A percentile compares a stretch with the other conserved stretches of the same genome.
Evolutionary conservation across 2,888 invertebrate genomes (phyloP).

Genomic region (Parnassius orleans): DNA sequence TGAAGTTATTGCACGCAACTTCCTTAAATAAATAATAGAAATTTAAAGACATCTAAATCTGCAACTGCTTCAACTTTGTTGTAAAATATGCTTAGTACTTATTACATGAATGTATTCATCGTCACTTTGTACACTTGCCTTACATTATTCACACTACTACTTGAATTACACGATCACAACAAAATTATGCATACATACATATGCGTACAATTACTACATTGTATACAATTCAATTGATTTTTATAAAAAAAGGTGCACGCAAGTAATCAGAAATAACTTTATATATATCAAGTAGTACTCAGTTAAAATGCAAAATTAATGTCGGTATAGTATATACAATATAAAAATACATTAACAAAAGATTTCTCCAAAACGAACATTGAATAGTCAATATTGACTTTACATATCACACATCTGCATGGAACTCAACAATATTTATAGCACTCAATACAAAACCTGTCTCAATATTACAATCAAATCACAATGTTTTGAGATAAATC

Average conservation of each 20-base stretch:
- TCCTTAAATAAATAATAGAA: background rate
- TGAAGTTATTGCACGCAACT: no score
- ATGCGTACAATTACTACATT: slow-evolving; percentile 6
- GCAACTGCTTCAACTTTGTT: slow-evolving; percentile 18
- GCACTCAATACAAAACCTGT: slow-evolving; percentile 10
- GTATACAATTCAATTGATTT: no score
- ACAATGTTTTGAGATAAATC: background rate
- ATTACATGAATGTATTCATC: slow-evolving; percentile 12
- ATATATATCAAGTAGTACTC: background rate
- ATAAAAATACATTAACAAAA: slow-evolving; percentile 18
- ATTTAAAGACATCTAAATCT: slow-evolving; percentile 1
- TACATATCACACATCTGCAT: slow-evolving; percentile 29
- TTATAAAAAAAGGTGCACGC: no score
- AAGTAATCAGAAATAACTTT: slow-evolving; percentile 5
- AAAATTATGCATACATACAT: slow-evolving; percentile 10
- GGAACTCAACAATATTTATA: slow-evolving; percentile 28
- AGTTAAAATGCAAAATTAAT: slow-evolving; percentile 8
- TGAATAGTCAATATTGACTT: slow-evolving; percentile 14
- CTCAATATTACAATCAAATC: slow-evolving; percentile 17
- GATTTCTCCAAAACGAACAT: slow-evolving; percentile 7
- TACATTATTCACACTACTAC: slow-evolving; percentile 20
- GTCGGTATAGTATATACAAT: slow-evolving; percentile 11
- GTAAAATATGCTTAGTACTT: slow-evolving; percentile 1
- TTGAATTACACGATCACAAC: background rate
- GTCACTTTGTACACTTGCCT: slow-evolving; percentile 26